Evolutionary conservation across 2,113 vertebrate species (phyloP).

Genomic region (Neogobius melanostomus): DNA sequence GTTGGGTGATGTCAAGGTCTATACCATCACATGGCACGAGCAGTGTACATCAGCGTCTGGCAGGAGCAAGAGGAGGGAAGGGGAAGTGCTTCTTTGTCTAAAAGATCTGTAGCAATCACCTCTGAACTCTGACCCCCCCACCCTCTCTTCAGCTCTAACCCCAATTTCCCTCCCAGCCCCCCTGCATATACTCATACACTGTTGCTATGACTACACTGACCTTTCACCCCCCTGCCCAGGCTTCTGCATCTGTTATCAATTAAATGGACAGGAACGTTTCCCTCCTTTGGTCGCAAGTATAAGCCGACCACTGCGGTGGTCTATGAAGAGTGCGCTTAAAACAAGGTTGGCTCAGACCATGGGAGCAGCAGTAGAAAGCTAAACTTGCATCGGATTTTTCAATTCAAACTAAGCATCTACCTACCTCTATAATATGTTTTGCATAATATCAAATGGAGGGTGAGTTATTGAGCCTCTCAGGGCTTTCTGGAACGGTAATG

Average conservation of each 20-base stretch:
- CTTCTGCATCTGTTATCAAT: slow-evolving; percentile 86
- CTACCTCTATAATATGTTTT: not conserved
- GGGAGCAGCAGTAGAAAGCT: not conserved
- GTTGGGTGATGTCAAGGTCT: slow-evolving; percentile 60
- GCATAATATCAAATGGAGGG: slow-evolving; percentile 39
- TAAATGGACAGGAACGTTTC: slow-evolving; percentile 71
- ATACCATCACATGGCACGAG: slow-evolving; percentile 37
- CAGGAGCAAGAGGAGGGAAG: slow-evolving; percentile 67
- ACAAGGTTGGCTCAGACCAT: not conserved
- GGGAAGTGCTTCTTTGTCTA: slow-evolving; percentile 77
- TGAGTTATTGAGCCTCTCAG: slow-evolving; percentile 68
- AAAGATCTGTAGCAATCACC: slow-evolving; percentile 78
- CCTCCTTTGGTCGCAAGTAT: slow-evolving; percentile 24
- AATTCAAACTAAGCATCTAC: too few relatives aligned
- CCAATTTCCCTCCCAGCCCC: slow-evolving; percentile 61
- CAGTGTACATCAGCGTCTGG: slow-evolving; percentile 60
- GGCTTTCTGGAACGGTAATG: slow-evolving; percentile 70
- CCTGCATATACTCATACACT: slow-evolving; percentile 66
- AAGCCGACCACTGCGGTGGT: slow-evolving; percentile 21
- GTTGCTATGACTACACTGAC: slow-evolving; percentile 80
- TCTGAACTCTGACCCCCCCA: slow-evolving; percentile 73
- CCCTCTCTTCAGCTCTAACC: slow-evolving; percentile 47
- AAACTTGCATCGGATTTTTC: not conserved
- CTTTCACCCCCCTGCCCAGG: slow-evolving; percentile 74
- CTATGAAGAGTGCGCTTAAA: slow-evolving; percentile 18